phyloP scores from a whole-genome alignment of 37 sponge, comb jelly and placozoan genomes.

The Spongilla lacustris region DNA sequence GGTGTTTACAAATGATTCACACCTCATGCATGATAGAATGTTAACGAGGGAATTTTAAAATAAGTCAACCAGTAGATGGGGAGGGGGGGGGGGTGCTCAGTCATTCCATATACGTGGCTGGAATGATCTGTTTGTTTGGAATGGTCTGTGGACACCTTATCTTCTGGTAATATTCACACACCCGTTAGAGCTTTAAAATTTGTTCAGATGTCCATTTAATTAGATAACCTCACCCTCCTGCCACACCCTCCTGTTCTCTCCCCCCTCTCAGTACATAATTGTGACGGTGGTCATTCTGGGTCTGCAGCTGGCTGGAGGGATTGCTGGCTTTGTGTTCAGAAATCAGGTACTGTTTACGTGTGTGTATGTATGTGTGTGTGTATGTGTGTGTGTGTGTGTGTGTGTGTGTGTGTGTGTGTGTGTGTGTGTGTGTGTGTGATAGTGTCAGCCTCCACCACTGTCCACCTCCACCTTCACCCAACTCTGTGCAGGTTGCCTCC shows the following conservation, averaged over 20 bases:
- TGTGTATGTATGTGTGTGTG: slow-evolving; percentile 48
- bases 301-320: neutral
- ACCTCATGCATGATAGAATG: too few relatives aligned
- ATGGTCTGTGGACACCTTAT: too few relatives aligned
- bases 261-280: neutral
- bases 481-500: slow-evolving; percentile 7
- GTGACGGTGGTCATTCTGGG: slow-evolving; percentile 5
- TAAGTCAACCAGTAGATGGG: too few relatives aligned
- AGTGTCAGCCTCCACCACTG: neutral
- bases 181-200: too few relatives aligned
- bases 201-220: neutral
- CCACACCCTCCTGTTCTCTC: neutral
- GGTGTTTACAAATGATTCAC: too few relatives aligned
- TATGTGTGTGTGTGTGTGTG: slow-evolving; percentile 21
- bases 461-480: neutral
- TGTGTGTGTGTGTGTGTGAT: neutral
- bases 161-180: too few relatives aligned
- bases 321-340: slow-evolving; percentile 10
- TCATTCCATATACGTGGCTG: too few relatives aligned
- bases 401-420: slow-evolving; percentile 5
- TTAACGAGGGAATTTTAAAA: too few relatives aligned
- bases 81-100: neutral
- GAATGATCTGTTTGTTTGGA: too few relatives aligned
- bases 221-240: neutral
- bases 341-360: slow-evolving; percentile 20